Evolutionary conservation across 1,140 invertebrate species (phyloP), one percentile per base, ranked within the genome.

Genomic region (Rhizoglyphus robini): DNA sequence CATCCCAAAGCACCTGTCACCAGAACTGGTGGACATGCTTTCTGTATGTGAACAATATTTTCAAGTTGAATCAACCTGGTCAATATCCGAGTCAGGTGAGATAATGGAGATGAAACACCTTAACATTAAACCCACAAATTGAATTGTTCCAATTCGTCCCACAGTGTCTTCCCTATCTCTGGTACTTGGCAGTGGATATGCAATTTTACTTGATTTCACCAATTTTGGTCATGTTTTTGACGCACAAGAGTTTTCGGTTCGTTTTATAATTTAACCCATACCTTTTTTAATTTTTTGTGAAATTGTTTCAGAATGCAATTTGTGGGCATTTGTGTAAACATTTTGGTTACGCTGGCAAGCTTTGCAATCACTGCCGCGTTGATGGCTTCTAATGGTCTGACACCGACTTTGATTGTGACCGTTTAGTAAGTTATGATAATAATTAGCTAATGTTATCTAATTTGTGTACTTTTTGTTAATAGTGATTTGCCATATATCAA

Each of bases 31-130:
- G 69, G 69, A 34, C 51, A 0, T 64, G 66, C 36, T 34, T 70
- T 3, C 60, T 68, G 15, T 70, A 68, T 29, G 66, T 70, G 51
- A 68, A 67, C 34, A 70, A 70, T 47, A 49, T 64, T 30, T 47
- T 48, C 41, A 20, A 29, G 23, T 48, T 64, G n/a, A 64, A 64
- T 27, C 46, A 48, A 34, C 32, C 38, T 32, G 15, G 8, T n/a
- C n/a, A n/a, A n/a, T 27, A 13, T n/a, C 58, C 15, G 15, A 41
- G 58, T 32, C 27, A 60, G 30, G 58, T 60, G 36, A 13, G 30
- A 20, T 34, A 29, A 8, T 54, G 8, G 15, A 8, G 51, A 59
- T 59, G 23, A 38, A 8, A 60, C 36, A 34, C 15, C 36, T 32
- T n/a, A n/a, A n/a, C n/a, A n/a, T n/a, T n/a, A n/a, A n/a, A n/a